phyloP scores from a whole-genome alignment of 2,113 vertebrate species.

The human (Homo sapiens) region GRCh38 chr13:24224501-24225000 shows the following conservation, averaged over 20 bases:
- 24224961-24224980: not conserved
- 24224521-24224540: conserved; percentile 80
- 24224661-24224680: fast-evolving
- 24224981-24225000: not conserved
- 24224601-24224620: fast-evolving
- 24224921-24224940: not conserved
- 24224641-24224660: not conserved
- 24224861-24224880: not conserved
- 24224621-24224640: fast-evolving
- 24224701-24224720: not conserved
- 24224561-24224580: conserved; percentile 83
- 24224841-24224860: not conserved
- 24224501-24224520: conserved; percentile 71
- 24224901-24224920: not conserved
- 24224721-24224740: not conserved
- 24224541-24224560: conserved; percentile 65
- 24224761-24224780: not conserved
- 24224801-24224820: not conserved
- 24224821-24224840: not conserved
- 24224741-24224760: not conserved
- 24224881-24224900: not conserved
- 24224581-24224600: conserved; percentile 81
- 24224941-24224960: not conserved
- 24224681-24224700: no score
- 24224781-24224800: not conserved